A percentile compares a stretch with the other conserved stretches of the same genome.
Evolutionary conservation across 2,888 invertebrate species (phyloP).

Genomic region (Xylota segnis): DNA sequence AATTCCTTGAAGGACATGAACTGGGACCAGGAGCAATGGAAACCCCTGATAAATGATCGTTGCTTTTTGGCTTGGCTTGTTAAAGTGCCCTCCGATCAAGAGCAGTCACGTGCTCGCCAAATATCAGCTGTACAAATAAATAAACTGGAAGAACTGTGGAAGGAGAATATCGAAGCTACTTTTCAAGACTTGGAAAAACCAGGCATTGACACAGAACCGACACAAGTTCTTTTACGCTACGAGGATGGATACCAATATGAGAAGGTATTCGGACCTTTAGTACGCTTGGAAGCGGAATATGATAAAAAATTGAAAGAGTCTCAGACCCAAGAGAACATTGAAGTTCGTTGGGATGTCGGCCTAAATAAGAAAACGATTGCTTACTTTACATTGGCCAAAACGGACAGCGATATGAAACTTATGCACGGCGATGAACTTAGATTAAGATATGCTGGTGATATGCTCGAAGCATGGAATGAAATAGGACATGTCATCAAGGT

Average conservation of each 20-base stretch:
- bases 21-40: constrained; percentile 99
- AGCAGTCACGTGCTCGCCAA: constrained; percentile 97
- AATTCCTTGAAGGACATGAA: constrained; percentile 99
- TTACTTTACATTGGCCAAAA: constrained; percentile 98
- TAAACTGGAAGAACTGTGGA: constrained; percentile 99
- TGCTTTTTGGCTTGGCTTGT: constrained; percentile 98
- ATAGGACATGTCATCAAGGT: constrained; percentile 99
- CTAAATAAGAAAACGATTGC: constrained; percentile 99
- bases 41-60: constrained; percentile 98
- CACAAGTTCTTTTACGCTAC: constrained; percentile 91
- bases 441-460: constrained; percentile 95
- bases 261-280: constrained; percentile 98
- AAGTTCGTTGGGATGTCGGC: constrained; percentile 99
- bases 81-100: constrained; percentile 98
- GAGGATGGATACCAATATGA: constrained; percentile 99
- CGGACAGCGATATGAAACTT: constrained; percentile 98
- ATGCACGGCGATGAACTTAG: constrained; percentile 99
- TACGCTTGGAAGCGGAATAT: constrained; percentile 98
- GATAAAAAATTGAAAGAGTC: constrained; percentile 99
- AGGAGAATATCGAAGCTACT: constrained; percentile 98
- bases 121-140: constrained; percentile 99
- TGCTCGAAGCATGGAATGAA: constrained; percentile 98
- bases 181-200: constrained; percentile 99
- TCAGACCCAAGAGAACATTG: constrained; percentile 98
- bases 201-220: constrained; percentile 98